These are phyloP conservation scores for Podarcis lilfordi DNA, from an alignment of 2,797 vertebrate genomes.

Conservation along the genomic window DNA sequence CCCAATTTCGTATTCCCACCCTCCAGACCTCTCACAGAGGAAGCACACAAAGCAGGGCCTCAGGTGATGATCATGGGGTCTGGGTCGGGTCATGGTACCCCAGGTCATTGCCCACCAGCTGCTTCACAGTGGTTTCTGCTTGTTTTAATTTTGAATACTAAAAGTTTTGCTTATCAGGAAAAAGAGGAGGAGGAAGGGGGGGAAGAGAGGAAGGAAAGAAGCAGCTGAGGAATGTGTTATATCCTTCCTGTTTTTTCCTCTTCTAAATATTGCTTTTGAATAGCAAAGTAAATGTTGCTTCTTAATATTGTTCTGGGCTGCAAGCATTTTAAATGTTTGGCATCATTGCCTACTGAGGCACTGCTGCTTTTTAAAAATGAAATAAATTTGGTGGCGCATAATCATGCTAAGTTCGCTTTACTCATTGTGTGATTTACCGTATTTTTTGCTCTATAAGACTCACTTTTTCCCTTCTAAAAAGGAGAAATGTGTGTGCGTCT, in stretches of 20 bases:
- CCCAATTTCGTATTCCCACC: too few species aligned
- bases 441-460: too few species aligned
- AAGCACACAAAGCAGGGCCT: too few species aligned
- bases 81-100: too few species aligned
- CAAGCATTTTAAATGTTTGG: background rate
- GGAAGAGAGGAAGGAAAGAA: background rate
- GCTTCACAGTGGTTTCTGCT: background rate
- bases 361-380: background rate
- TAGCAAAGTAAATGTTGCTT: background rate
- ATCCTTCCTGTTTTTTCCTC: background rate
- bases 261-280: background rate
- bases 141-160: background rate
- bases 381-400: background rate
- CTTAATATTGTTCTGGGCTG: background rate
- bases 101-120: too few species aligned
- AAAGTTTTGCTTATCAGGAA: background rate
- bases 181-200: background rate
- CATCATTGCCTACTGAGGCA: background rate
- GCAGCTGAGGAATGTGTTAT: background rate
- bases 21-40: too few species aligned
- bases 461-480: too few species aligned
- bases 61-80: too few species aligned
- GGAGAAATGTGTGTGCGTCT: too few species aligned
- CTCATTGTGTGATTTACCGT: background rate
- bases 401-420: background rate